Percentiles rank a stretch among this genome's conserved stretches.
Evolutionary conservation across 2,797 vertebrate genomes (phyloP).

Genomic region (Botia kubotai): DNA sequence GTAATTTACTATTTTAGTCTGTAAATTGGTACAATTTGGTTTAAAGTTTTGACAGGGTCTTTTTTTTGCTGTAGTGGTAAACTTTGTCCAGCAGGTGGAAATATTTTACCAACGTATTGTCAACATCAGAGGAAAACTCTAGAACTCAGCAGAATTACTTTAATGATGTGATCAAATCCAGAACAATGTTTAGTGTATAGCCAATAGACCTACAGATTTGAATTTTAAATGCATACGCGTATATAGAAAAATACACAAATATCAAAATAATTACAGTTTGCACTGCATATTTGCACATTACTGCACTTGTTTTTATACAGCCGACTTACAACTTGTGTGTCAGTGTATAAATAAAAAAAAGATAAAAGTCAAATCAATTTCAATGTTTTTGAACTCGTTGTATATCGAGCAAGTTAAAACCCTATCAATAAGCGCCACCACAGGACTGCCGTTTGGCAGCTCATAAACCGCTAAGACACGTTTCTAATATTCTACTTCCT

Average conservation of each 20-base stretch:
- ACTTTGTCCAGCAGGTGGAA: slow-evolving; percentile 38
- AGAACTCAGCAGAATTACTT: background rate
- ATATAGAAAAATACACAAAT: background rate
- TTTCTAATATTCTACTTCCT: slow-evolving; percentile 72
- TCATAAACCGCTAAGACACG: slow-evolving; percentile 14
- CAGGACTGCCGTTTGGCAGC: slow-evolving; percentile 7
- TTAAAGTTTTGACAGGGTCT: background rate
- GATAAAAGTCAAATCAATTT: background rate
- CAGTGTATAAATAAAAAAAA: background rate
- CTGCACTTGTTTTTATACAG: too few species aligned
- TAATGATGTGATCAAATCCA: background rate
- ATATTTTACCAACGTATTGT: background rate
- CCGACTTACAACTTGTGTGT: background rate
- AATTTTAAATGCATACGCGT: too few species aligned
- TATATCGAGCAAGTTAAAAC: background rate
- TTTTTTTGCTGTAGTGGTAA: background rate
- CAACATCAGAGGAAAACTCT: background rate
- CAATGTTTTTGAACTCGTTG: background rate
- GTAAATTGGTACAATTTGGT: background rate
- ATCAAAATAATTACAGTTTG: background rate
- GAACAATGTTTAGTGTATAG: background rate
- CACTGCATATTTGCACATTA: background rate
- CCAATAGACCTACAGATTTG: background rate
- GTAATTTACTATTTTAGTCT: background rate
- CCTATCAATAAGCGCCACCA: background rate